Base-by-base conservation (phyloP, 2,113 vertebrate genomes). In the Neogobius melanostomus region DNA sequence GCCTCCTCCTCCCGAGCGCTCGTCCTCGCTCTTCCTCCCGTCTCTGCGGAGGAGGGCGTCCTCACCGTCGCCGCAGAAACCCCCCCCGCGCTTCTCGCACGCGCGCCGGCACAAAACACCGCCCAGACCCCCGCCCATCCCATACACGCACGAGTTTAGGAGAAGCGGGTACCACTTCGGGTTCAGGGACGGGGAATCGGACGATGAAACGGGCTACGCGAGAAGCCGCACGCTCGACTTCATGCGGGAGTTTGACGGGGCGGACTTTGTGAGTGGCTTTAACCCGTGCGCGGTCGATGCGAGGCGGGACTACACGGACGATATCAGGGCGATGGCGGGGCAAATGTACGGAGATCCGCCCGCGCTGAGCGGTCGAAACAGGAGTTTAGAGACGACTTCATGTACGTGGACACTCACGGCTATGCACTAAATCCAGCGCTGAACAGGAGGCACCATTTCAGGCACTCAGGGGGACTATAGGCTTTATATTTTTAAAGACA, bases 311-410 rank as follows among this genome's bases (percentile, higher is more conserved):
- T 91, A 91, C 82, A 0, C 83, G 0, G 82, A 87, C 6, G 71
- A 87, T 79, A 90, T 91, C 64, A n/a, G 90, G 46, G 87, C 87
- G 0, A 88, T 82, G 85, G 88, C 90, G 0, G 88, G 83, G 11
- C 85, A 87, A 72, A 91, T 91, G 90, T 91, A 90, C 51, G 84
- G 82, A 6, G 76, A 82, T 15, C 71, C 87, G 0, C 79, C 59
- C 12, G 0, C 51, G 28, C 28, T 2, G 3, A 36, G 28, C 28
- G 28, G 3, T 1, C 86, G 54, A 46, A 16, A 66, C 66, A 56
- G 70, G 60, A 64, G 63, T 50, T 57, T 64, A 42, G 16, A 43
- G 62, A 71, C 9, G 36, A 61, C 9, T 44, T 44, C 8, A 1
- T n/a, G 0, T 62, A 80, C 28, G 2, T 63, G 45, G 80, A 76